Conservation (phyloP, 1,140 invertebrate species). For the Diplogasteroides magnus region DNA sequence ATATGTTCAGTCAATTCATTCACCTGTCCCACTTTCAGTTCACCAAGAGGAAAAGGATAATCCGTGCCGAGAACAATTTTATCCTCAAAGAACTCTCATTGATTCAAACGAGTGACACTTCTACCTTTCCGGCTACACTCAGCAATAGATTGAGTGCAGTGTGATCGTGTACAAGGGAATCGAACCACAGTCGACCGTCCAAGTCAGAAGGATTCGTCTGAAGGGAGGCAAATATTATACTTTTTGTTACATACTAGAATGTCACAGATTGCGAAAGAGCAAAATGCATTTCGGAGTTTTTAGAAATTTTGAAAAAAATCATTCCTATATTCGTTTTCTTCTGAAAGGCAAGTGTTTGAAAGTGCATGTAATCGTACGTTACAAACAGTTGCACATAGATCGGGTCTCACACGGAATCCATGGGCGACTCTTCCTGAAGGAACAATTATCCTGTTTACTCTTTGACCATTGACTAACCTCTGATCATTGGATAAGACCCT, state of each 20-base stretch:
- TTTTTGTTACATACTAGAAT: no score
- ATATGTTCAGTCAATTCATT: no score
- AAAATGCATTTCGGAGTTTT: no score
- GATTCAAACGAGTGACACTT: no score
- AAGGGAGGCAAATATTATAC: no score
- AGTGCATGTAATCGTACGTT: no score
- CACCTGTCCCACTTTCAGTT: slow-evolving; percentile 60
- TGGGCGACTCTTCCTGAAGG: slow-evolving; percentile 33
- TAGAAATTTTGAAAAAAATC: no score
- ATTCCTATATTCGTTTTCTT: no score
- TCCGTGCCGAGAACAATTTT: slow-evolving; percentile 63
- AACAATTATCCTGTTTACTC: slow-evolving; percentile 10
- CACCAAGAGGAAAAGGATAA: slow-evolving; percentile 65
- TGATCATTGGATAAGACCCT: slow-evolving; percentile 64
- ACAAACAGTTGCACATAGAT: slow-evolving; percentile 62
- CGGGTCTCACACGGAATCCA: slow-evolving; percentile 59
- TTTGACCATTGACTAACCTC: slow-evolving; percentile 56
- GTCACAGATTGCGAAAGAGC: no score
- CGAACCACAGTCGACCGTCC: slow-evolving; percentile 62
- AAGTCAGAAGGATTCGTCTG: slow-evolving; percentile 57
- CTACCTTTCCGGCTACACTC: slow-evolving; percentile 61
- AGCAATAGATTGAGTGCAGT: slow-evolving; percentile 60
- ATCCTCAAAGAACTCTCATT: slow-evolving; percentile 53
- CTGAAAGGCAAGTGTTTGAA: no score
- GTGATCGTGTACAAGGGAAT: slow-evolving; percentile 63